Percentiles rank a stretch among this genome's conserved stretches.
These are phyloP conservation scores for Cataglyphis albicans DNA, from an alignment of 2,888 invertebrate species.

Conservation along the genomic window DNA sequence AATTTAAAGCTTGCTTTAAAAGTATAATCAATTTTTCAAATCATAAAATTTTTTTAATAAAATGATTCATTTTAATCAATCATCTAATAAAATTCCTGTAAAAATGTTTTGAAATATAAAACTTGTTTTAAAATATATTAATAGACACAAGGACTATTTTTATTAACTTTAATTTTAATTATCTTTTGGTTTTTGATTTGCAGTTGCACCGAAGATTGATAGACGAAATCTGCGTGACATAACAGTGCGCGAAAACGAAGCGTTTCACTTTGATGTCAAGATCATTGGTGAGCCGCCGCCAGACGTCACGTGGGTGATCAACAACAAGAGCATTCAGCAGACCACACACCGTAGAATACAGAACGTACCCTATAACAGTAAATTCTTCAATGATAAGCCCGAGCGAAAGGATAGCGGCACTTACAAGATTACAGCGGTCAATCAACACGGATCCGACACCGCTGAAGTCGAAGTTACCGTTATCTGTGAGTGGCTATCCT, in stretches of 20 bases:
- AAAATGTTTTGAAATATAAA: not conserved
- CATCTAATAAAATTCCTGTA: not conserved
- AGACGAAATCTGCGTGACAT: constrained; percentile 94
- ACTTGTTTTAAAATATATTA: not conserved
- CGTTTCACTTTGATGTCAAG: constrained; percentile 95
- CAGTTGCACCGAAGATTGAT: constrained; percentile 98
- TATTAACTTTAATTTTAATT: constrained; percentile 69
- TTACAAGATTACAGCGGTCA: constrained; percentile 95
- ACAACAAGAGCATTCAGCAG: constrained; percentile 91
- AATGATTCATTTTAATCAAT: not conserved
- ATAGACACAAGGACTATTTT: not conserved
- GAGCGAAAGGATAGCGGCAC: constrained; percentile 95
- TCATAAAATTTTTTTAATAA: not conserved
- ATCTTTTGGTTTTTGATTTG: constrained; percentile 78
- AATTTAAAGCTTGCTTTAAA: not conserved
- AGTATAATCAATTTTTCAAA: not conserved
- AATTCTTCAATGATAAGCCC: constrained; percentile 94
- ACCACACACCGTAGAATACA: constrained; percentile 90
- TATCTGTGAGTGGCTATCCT: constrained; percentile 89
- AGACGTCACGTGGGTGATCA: constrained; percentile 94
- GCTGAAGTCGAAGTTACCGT: constrained; percentile 97
- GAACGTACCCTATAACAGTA: constrained; percentile 94
- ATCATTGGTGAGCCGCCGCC: constrained; percentile 97
- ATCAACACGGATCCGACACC: constrained; percentile 95
- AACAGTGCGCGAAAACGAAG: constrained; percentile 96